phyloP scores from a whole-genome alignment of 2,888 invertebrate species.

The Cyclophora punctaria region DNA sequence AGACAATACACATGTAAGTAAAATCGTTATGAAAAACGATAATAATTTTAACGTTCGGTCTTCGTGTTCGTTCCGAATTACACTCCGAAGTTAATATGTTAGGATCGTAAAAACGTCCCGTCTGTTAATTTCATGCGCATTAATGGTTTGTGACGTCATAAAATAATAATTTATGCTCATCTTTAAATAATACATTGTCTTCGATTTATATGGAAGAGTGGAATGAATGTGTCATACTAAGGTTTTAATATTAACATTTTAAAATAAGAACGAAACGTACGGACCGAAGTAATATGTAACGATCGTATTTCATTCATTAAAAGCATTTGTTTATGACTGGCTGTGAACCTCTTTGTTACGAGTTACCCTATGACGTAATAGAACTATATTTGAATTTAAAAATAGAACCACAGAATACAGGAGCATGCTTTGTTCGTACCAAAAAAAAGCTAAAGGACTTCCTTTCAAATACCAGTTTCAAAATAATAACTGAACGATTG shows the following conservation, averaged over 20 bases:
- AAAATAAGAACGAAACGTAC: too few relatives aligned
- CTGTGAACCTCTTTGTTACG: slow-evolving; percentile 39
- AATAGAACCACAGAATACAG: slow-evolving; percentile 32
- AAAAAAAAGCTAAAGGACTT: slow-evolving; percentile 37
- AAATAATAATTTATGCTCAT: slow-evolving; percentile 6
- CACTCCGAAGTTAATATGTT: slow-evolving; percentile 30
- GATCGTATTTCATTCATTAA: background rate
- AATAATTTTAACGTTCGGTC: slow-evolving; percentile 35
- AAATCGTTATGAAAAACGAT: slow-evolving; percentile 32
- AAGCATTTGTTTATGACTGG: slow-evolving; percentile 44
- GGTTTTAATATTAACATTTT: too few relatives aligned
- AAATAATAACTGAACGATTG: slow-evolving; percentile 12
- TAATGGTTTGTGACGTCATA: slow-evolving; percentile 16
- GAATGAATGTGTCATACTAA: too few relatives aligned
- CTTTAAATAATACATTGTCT: slow-evolving; percentile 2
- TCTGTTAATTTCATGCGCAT: slow-evolving; percentile 17
- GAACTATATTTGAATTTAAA: slow-evolving; percentile 43
- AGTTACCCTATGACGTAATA: slow-evolving; percentile 48
- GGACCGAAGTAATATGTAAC: too few relatives aligned
- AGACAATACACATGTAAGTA: slow-evolving; percentile 6
- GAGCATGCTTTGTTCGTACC: slow-evolving; percentile 50
- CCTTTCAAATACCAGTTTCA: slow-evolving; percentile 20
- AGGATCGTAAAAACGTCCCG: slow-evolving; percentile 24
- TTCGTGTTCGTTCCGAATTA: slow-evolving; percentile 29
- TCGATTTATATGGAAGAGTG: background rate